These are phyloP conservation scores for Oeneis ivallda DNA, from an alignment of 2,888 invertebrate species.

Conservation along the genomic window DNA sequence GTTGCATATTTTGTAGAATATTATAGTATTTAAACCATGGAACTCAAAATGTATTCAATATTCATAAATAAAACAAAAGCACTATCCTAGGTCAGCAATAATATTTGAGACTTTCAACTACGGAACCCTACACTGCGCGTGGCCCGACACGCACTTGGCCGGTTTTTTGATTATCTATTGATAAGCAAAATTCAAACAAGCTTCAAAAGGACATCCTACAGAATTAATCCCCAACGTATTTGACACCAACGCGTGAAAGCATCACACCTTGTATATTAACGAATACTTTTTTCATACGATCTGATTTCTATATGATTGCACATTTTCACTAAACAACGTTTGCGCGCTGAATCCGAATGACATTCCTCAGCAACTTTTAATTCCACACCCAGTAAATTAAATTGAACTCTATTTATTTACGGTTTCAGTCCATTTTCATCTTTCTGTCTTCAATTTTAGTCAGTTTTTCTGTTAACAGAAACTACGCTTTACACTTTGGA, in stretches of 20 bases:
- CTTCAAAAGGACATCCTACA: neutral
- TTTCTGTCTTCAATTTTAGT: conserved; percentile 3
- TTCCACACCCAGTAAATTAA: conserved; percentile 39
- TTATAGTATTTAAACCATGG: too few species aligned
- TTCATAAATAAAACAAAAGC: too few species aligned
- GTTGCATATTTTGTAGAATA: too few species aligned
- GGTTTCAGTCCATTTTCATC: conserved; percentile 40
- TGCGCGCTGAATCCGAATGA: conserved; percentile 48
- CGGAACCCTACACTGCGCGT: too few species aligned
- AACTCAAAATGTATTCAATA: too few species aligned
- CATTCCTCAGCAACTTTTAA: conserved; percentile 54
- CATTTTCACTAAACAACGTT: conserved; percentile 70
- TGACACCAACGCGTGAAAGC: neutral
- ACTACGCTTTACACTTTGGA: conserved; percentile 15
- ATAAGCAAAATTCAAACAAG: neutral
- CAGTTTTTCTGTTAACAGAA: neutral
- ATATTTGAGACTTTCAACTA: too few species aligned
- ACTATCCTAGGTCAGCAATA: too few species aligned
- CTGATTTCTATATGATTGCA: conserved; percentile 73
- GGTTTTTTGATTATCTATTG: too few species aligned
- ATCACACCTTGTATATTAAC: conserved; percentile 52
- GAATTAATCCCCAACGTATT: neutral
- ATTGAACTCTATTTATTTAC: conserved; percentile 33
- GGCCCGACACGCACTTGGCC: too few species aligned
- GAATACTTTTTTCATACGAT: conserved; percentile 60